These are phyloP conservation scores for Pachyuromys duprasi DNA, from an alignment of 2,797 vertebrate species.

Conservation along the genomic window DNA sequence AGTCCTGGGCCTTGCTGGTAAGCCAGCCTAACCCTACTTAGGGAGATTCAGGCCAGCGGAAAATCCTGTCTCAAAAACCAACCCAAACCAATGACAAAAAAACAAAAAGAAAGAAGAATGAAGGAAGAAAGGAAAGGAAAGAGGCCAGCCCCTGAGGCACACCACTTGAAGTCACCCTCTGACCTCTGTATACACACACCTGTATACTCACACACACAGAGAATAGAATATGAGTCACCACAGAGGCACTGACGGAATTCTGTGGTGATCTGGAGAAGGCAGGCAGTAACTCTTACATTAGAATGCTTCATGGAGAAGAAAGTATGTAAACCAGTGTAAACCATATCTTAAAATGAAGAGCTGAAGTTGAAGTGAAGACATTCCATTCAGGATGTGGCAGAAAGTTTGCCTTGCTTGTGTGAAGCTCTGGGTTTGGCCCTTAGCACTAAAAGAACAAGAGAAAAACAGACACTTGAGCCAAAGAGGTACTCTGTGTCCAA, in stretches of 20 bases:
- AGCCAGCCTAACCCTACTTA: background rate
- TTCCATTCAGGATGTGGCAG: background rate
- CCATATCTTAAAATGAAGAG: background rate
- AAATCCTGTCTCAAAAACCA: background rate
- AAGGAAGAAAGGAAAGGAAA: accelerated
- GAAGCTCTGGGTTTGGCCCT: background rate
- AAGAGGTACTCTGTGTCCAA: background rate
- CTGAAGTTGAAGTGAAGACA: background rate
- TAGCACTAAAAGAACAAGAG: background rate
- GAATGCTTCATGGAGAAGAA: background rate
- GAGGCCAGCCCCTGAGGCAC: background rate
- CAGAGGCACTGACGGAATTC: background rate
- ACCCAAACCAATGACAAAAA: background rate
- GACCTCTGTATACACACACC: background rate
- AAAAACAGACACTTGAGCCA: background rate
- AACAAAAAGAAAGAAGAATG: accelerated
- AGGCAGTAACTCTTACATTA: background rate
- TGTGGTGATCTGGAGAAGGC: background rate
- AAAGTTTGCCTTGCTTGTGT: background rate
- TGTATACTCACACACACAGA: background rate
- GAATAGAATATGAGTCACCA: background rate
- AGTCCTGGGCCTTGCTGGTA: background rate
- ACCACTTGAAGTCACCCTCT: background rate
- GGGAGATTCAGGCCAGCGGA: background rate
- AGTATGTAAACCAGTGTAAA: background rate